phyloP scores from a whole-genome alignment of 2,888 invertebrate genomes.

The Marasmarcha lunaedactyla region DNA sequence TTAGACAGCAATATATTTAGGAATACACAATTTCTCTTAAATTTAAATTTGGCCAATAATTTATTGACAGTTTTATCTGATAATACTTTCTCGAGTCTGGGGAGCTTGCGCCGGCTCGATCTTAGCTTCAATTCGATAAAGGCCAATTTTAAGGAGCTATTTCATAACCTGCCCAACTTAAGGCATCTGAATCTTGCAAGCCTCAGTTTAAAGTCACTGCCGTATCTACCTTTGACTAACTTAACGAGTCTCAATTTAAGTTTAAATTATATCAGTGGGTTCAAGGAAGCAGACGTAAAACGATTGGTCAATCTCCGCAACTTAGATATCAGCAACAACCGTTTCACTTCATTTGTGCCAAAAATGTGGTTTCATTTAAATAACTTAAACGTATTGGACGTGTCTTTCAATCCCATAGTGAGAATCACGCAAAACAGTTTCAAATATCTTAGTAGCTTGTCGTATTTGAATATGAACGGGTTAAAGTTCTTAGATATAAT shows the following conservation, averaged over 20 bases:
- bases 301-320: conserved; percentile 78
- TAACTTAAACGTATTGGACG: conserved; percentile 79
- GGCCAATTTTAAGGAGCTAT: conserved; percentile 88
- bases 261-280: conserved; percentile 79
- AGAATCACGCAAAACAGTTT: conserved; percentile 80
- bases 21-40: conserved; percentile 82
- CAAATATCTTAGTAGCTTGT: conserved; percentile 76
- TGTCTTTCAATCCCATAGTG: conserved; percentile 86
- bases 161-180: conserved; percentile 86
- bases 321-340: conserved; percentile 83
- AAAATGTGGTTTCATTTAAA: conserved; percentile 80
- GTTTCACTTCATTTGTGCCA: conserved; percentile 79
- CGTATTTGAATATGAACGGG: conserved; percentile 80
- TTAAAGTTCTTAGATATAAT: conserved; percentile 79
- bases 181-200: conserved; percentile 81
- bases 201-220: conserved; percentile 81
- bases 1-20: conserved; percentile 90
- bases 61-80: conserved; percentile 87
- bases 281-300: conserved; percentile 77
- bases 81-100: conserved; percentile 87
- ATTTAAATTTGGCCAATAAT: conserved; percentile 83
- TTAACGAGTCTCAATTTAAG: conserved; percentile 85
- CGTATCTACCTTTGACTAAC: conserved; percentile 81
- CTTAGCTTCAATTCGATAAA: conserved; percentile 84
- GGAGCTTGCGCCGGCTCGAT: conserved; percentile 82